Evolutionary conservation across 2,113 vertebrate species (phyloP).

Genomic region (Cathartes aura): DNA sequence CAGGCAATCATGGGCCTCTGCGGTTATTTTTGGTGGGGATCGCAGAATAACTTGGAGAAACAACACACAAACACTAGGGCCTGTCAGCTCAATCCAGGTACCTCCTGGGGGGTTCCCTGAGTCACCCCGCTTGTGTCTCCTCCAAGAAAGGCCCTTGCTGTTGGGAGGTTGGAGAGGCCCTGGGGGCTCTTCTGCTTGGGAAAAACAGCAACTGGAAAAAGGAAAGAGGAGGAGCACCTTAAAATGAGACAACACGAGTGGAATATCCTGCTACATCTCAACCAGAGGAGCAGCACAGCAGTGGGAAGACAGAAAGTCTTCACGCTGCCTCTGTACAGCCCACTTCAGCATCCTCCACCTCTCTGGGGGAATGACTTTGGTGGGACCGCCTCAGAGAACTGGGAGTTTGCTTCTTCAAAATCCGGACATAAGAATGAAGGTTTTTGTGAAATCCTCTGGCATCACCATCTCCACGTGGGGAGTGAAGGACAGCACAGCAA

Average conservation of each 20-base stretch:
- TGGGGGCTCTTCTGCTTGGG: background rate
- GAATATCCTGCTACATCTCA: background rate
- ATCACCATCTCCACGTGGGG: accelerated
- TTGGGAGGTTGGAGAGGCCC: background rate
- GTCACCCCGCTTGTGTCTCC: accelerated
- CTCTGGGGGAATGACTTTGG: background rate
- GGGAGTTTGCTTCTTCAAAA: background rate
- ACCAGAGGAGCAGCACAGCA: background rate
- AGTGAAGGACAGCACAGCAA: background rate
- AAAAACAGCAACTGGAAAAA: background rate
- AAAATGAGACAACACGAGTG: background rate
- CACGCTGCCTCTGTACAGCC: accelerated
- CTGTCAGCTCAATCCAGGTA: background rate
- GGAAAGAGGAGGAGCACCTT: background rate
- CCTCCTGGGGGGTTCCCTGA: background rate
- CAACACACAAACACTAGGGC: accelerated
- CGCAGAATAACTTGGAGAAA: background rate
- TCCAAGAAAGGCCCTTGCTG: background rate
- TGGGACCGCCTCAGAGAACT: background rate
- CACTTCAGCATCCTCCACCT: background rate
- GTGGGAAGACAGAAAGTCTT: background rate
- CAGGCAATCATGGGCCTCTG: background rate
- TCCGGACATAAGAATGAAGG: background rate
- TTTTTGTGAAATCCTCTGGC: background rate
- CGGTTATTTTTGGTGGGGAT: background rate